Percentiles rank a stretch among this genome's conserved stretches.
Evolutionary conservation across 1,140 invertebrate genomes (phyloP).

Genomic region (Cecropterus lyciades): DNA sequence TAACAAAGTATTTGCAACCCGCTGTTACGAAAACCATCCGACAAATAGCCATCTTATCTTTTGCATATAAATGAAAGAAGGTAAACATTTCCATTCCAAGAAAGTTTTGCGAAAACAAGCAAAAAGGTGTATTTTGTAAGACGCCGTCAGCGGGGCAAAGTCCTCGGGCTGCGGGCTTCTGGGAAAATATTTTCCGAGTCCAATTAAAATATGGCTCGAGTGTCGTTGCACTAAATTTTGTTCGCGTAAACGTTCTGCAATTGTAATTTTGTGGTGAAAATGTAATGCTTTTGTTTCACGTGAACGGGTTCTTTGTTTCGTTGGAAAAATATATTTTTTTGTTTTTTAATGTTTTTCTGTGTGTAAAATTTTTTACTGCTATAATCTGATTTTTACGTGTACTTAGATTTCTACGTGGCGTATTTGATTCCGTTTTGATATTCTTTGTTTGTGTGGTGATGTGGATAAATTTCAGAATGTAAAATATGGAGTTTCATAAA

Average conservation of each 20-base stretch:
- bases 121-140: slow-evolving; percentile 1
- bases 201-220: slow-evolving; percentile 23
- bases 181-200: slow-evolving; percentile 1
- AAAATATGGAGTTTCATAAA: too few species aligned
- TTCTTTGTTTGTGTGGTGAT: too few species aligned
- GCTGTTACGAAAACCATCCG: background rate
- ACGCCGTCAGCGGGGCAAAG: slow-evolving; percentile 11
- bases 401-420: too few species aligned
- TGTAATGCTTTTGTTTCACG: too few species aligned
- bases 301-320: too few species aligned
- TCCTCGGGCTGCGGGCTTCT: background rate
- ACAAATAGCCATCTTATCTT: slow-evolving; percentile 21
- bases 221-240: slow-evolving; percentile 18
- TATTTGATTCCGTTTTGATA: too few species aligned
- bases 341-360: too few species aligned
- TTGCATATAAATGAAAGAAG: slow-evolving; percentile 24
- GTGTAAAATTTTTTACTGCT: too few species aligned
- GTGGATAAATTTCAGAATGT: too few species aligned
- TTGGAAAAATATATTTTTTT: too few species aligned
- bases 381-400: too few species aligned
- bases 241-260: slow-evolving; percentile 19
- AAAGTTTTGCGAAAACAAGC: slow-evolving; percentile 23
- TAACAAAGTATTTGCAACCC: too few species aligned
- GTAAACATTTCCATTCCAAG: slow-evolving; percentile 5
- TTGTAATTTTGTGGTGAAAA: slow-evolving; percentile 18